Evolutionary conservation across 2,113 vertebrate species (phyloP).

Genomic region (Neodontobutis hainanensis): DNA sequence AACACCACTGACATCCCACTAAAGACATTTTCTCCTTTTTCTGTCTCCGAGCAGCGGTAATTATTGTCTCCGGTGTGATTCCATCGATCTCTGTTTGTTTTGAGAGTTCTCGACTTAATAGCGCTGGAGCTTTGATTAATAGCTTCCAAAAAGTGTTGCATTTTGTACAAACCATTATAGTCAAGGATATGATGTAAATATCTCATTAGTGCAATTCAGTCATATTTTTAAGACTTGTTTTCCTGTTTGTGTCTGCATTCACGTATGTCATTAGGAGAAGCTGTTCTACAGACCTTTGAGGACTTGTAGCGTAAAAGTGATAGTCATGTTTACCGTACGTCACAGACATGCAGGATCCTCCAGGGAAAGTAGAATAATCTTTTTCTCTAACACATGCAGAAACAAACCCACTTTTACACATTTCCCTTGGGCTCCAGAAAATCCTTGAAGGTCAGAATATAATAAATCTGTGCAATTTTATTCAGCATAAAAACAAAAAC

Average conservation of each 20-base stretch:
- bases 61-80: slow-evolving; percentile 42
- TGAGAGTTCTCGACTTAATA: slow-evolving; percentile 25
- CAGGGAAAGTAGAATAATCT: slow-evolving; percentile 2
- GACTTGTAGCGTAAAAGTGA: slow-evolving; percentile 19
- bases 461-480: not conserved
- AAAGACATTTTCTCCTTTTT: slow-evolving; percentile 28
- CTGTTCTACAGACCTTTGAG: slow-evolving; percentile 21
- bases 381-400: slow-evolving; percentile 1
- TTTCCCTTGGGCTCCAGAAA: not conserved
- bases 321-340: slow-evolving; percentile 32
- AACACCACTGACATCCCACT: slow-evolving; percentile 49
- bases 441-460: slow-evolving; percentile 4
- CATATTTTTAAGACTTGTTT: not conserved
- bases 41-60: slow-evolving; percentile 34
- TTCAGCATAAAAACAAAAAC: not conserved
- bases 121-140: slow-evolving; percentile 5
- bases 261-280: slow-evolving; percentile 12
- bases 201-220: not conserved
- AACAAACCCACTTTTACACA: slow-evolving; percentile 9
- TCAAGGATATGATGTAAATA: slow-evolving; percentile 1
- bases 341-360: slow-evolving; percentile 23
- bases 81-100: slow-evolving; percentile 34
- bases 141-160: slow-evolving; percentile 3
- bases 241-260: not conserved
- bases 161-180: not conserved